These are phyloP conservation scores for Grapholita molesta DNA, from an alignment of 1,140 invertebrate species.

Conservation along the genomic window DNA sequence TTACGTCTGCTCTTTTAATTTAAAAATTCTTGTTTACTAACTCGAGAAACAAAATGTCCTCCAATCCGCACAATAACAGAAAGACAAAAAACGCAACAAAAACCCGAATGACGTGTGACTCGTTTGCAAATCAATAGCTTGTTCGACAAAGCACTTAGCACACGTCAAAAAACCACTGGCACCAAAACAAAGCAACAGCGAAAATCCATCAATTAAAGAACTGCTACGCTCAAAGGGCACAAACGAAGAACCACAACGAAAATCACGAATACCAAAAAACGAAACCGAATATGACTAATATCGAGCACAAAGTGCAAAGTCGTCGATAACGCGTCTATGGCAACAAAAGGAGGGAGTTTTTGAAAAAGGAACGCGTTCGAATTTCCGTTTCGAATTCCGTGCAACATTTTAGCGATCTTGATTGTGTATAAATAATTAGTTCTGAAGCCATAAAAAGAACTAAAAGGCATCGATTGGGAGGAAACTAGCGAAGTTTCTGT, in stretches of 20 bases:
- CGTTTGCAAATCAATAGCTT: constrained; percentile 9
- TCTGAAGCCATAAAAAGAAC: constrained; percentile 52
- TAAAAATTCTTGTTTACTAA: neutral
- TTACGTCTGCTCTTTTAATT: neutral
- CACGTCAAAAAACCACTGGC: constrained; percentile 39
- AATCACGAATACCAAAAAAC: constrained; percentile 29
- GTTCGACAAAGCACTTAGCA: constrained; percentile 45
- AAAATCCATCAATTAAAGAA: constrained; percentile 72
- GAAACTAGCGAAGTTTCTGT: constrained; percentile 60
- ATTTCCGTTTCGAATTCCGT: constrained; percentile 42
- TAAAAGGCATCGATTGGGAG: constrained; percentile 69
- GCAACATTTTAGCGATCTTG: constrained; percentile 30
- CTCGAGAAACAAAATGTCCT: neutral
- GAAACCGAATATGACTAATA: constrained; percentile 60
- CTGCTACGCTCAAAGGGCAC: constrained; percentile 64
- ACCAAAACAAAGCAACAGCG: constrained; percentile 39
- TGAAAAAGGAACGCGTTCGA: constrained; percentile 52
- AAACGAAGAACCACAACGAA: constrained; percentile 63
- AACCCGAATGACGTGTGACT: constrained; percentile 4
- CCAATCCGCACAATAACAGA: neutral
- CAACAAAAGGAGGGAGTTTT: constrained; percentile 59
- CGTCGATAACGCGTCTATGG: constrained; percentile 59
- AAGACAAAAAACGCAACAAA: neutral
- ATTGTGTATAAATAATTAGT: constrained; percentile 62
- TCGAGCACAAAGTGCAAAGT: constrained; percentile 59